Evolutionary conservation across 2,797 vertebrate species (phyloP), one percentile per base, ranked within the genome.

Genomic region (Dendrocincla tyrannina): DNA sequence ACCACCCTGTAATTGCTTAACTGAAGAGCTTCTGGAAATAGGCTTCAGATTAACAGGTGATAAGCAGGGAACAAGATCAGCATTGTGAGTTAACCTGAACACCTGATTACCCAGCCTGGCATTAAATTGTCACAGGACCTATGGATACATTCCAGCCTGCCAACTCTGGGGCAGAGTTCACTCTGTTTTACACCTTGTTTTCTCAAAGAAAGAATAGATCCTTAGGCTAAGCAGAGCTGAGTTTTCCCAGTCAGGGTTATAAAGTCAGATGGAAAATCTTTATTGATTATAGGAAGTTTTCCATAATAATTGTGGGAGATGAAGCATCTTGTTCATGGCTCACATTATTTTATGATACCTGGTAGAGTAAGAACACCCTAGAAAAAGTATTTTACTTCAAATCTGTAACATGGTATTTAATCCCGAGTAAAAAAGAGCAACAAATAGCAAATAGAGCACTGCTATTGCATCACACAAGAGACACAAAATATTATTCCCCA

Each of bases 241-340:
- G 17, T 56, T 42, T 58, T 72, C 35, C 41, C 53, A 74, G 27
- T 37, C 20, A 78, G 37, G 19, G 46, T 50, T 83, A 58, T 41
- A 83, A 74, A 95, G 23, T 25, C 73, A 89, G 37, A 58, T 13
- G 20, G 19, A 92, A 88, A 88, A 56, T 41, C 28, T 58, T 73
- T 62, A 74, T 10, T 63, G 14, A 69, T 76, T 52, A 46, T 3
- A 66, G 17, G 16, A 79, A 82, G 14, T 59, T 78, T 80, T 87
- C 53, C 4, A 1, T 32, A 64, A 16, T 28, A 68, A 76, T 2
- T n/a, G 11, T 49, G 49, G 41, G 35, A 63, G 10, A 52, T 37
- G 20, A 76, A 63, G 32, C 28, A 67, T 35, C 44, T 37, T 81
- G 22, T 33, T 80, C 39, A 33, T 11, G n/a, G 24, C 17, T 87